Evolutionary conservation across 1,140 invertebrate species (phyloP).

Genomic region (Tachypleus tridentatus): DNA sequence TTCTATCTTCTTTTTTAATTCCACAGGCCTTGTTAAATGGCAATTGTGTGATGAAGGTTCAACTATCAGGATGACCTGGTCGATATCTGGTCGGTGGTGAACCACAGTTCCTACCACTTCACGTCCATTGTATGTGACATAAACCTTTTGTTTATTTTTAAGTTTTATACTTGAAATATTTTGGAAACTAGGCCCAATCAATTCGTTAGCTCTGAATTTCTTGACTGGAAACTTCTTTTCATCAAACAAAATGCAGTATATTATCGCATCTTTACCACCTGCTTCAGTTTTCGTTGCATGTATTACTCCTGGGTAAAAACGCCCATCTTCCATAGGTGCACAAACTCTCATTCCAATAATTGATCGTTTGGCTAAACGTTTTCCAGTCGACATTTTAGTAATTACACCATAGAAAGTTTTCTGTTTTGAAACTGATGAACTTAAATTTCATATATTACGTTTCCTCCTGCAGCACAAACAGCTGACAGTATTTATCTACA

Average conservation of each 20-base stretch:
- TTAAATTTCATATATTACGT: too few species aligned
- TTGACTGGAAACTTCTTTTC: slow-evolving; percentile 32
- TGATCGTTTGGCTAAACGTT: slow-evolving; percentile 77
- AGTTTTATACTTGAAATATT: slow-evolving; percentile 41
- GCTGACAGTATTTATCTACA: too few species aligned
- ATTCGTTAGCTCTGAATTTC: slow-evolving; percentile 64
- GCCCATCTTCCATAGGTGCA: slow-evolving; percentile 52
- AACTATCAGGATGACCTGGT: slow-evolving; percentile 57
- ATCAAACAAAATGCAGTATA: slow-evolving; percentile 8
- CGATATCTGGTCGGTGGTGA: slow-evolving; percentile 44
- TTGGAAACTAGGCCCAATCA: slow-evolving; percentile 85
- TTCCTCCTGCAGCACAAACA: too few species aligned
- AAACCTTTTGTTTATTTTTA: slow-evolving; percentile 70
- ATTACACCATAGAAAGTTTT: too few species aligned
- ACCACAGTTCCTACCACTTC: slow-evolving; percentile 75
- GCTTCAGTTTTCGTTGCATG: slow-evolving; percentile 46
- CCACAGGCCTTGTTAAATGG: slow-evolving; percentile 32
- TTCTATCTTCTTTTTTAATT: slow-evolving; percentile 47
- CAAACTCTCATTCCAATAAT: slow-evolving; percentile 88
- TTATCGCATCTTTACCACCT: slow-evolving; percentile 18
- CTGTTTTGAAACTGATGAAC: too few species aligned
- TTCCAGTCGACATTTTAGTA: too few species aligned
- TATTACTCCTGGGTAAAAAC: slow-evolving; percentile 70
- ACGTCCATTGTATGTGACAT: slow-evolving; percentile 79
- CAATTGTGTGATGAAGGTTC: slow-evolving; percentile 12